Evolutionary conservation across 2,888 invertebrate genomes (phyloP), one percentile per base, ranked within the genome.

Genomic region (Brachylomia viminalis): DNA sequence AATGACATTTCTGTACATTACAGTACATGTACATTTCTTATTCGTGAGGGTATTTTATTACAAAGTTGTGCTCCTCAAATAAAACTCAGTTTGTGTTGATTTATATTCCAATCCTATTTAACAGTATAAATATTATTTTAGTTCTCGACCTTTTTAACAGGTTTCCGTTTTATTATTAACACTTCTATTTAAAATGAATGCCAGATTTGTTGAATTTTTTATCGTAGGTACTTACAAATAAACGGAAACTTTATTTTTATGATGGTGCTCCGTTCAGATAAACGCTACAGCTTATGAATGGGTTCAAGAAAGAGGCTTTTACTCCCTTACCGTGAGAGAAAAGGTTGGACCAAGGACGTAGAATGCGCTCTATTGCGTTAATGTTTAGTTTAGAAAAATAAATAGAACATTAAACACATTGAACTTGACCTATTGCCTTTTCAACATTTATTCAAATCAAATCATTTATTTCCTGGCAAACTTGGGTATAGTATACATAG

Each of bases 321-420:
- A 95, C 94, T 93, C 92, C 92, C 89, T 91, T 92, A 93, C 92
- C 91, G 93, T 92, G 93, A 92, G 93, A 94, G 93, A 93, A 95
- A 95, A 95, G 94, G 94, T 94, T 94, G 90, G 91, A 91, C 91
- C 69, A 82, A 81, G 92, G 93, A 93, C 91, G 93, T 93, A 94
- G 94, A 94, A 93, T 93, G 83, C 64, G 91, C 92, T 93, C 92
- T 93, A 94, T 94, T 93, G 93, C 92, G 93, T 93, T 93, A 93
- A 92, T 94, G 42, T 93, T 92, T 92, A 92, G 92, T 93, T 92
- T 89, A 74, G 2, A 30, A 52, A 71, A 68, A 70, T 23, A 62
- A 45, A 79, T 42, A 5, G 30, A 49, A 8, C 54, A 0, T 45
- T 54, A 45, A 47, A 47, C 56, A 30, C 23, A 17, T 45, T 23